phyloP scores from a whole-genome alignment of 2,113 vertebrate genomes.

The Carettochelys insculpta region DNA sequence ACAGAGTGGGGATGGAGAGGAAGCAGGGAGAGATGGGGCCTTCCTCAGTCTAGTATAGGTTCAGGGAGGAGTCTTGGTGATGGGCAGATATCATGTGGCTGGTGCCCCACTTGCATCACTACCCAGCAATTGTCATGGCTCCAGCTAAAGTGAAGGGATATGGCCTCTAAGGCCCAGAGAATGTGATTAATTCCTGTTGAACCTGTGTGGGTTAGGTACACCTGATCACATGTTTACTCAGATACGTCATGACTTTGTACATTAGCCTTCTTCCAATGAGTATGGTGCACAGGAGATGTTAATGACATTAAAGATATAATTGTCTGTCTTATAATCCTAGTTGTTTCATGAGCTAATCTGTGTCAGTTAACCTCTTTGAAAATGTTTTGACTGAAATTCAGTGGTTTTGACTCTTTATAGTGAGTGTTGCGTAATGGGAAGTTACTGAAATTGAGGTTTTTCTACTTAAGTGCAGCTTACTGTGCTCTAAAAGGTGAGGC shows the following conservation, averaged over 20 bases:
- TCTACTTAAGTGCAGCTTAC: neutral
- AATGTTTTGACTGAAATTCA: neutral
- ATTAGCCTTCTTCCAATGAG: neutral
- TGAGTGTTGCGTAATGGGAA: neutral
- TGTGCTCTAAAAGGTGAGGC: neutral
- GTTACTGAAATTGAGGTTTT: neutral
- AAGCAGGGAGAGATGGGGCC: too few species aligned
- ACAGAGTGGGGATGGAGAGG: too few species aligned
- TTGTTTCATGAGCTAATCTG: neutral
- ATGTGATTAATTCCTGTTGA: too few species aligned
- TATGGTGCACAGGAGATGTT: neutral
- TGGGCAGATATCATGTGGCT: too few species aligned
- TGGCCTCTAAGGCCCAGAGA: too few species aligned
- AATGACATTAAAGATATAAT: neutral
- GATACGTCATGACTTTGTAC: neutral
- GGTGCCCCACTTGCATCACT: too few species aligned
- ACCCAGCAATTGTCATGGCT: neutral
- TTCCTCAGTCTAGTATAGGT: too few species aligned
- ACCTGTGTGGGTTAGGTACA: too few species aligned
- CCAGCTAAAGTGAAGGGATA: too few species aligned
- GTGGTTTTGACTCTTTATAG: neutral
- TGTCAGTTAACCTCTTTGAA: neutral
- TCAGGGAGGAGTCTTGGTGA: too few species aligned
- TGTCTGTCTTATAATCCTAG: neutral
- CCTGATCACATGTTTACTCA: neutral